Evolutionary conservation across 2,888 invertebrate species (phyloP).

Genomic region (Monochamus alternatus): DNA sequence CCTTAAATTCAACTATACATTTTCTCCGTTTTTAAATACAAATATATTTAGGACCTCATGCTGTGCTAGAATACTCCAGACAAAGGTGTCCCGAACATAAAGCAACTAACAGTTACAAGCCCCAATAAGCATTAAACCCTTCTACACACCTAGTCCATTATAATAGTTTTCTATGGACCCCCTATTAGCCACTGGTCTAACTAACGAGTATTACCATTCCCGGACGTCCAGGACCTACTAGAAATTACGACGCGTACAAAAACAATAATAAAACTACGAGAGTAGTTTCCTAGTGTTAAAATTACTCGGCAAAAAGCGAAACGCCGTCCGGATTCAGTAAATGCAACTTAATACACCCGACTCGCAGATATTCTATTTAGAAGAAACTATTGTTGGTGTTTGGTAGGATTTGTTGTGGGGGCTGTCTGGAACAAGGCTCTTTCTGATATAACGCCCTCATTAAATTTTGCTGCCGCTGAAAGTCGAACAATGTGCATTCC

Average conservation of each 20-base stretch:
- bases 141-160: no score
- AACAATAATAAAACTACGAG: not conserved
- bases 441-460: not conserved
- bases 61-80: no score
- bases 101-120: no score
- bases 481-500: not conserved
- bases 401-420: not conserved
- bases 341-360: not conserved
- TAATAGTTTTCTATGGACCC: not conserved
- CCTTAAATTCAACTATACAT: no score
- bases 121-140: no score
- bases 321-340: not conserved
- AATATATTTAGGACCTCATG: no score
- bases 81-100: no score
- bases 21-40: no score
- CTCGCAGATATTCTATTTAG: not conserved
- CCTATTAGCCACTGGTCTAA: not conserved
- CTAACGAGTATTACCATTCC: not conserved
- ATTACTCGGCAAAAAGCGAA: not conserved
- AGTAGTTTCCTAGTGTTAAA: not conserved
- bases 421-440: not conserved
- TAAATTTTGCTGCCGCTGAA: not conserved
- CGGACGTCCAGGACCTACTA: not conserved
- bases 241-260: not conserved
- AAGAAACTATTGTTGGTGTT: slow-evolving; percentile 12